Base-by-base conservation (phyloP, 2,797 vertebrate species). In the Chiroxiphia lanceolata region DNA sequence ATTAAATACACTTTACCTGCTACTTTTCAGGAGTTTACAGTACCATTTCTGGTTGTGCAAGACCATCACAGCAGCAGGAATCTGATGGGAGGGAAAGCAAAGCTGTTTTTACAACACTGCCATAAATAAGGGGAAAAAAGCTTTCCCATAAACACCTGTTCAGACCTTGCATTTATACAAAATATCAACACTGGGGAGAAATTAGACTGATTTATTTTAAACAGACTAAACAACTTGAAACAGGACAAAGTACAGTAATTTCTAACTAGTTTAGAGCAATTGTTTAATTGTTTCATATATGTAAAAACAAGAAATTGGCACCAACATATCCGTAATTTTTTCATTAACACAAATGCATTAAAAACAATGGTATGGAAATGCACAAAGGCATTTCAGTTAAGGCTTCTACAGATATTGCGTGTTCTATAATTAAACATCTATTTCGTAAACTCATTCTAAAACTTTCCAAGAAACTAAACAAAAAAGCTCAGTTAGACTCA, bases 281-380 rank as follows among this genome's bases (percentile, higher is more conserved):
- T 50, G 15, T 86, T 96, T 94, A 92, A 92, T 92, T 63, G 16
- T 68, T 95, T 86, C 56, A 84, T 48, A 53, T 13, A 77, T 6
- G 36, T 91, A 74, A 83, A 94, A 84, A 12, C 56, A 78, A 83
- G 29, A 95, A 85, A 85, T 91, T 94, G 90, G 92, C 95, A 96
- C 82, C 81, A 92, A 89, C 36, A 72, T 54, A 14, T 40, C 38
- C 38, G 20, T 50, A 59, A 29, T 84, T 50, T 95, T 89, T 63
- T 60, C 76, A 84, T 94, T 86, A 84, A 83, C 57, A 72, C 51
- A 94, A 84, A 90, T 75, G 61, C 40, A 83, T 85, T 75, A 69
- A 88, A 90, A 88, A 78, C 71, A 89, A 65, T 17, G 9, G 67
- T 51, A 83, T 17, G 23, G 76, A 90, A 95, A 95, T 7, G 45